Evolutionary conservation across 2,888 invertebrate species (phyloP).

Genomic region (Strigamia crassipes): DNA sequence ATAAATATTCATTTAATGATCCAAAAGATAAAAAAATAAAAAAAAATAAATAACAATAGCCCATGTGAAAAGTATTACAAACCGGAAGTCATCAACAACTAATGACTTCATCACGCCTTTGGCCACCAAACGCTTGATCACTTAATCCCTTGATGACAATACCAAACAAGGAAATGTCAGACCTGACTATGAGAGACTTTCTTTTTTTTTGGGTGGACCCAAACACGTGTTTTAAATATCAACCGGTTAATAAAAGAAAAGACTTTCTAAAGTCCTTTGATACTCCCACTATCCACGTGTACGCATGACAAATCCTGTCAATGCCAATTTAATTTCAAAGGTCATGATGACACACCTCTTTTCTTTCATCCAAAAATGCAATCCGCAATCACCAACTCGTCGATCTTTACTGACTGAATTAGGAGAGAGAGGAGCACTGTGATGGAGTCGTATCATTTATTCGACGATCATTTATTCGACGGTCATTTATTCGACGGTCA

Average conservation of each 20-base stretch:
- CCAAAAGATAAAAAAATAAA: not conserved
- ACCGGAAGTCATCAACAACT: conserved; percentile 3
- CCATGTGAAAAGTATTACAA: not conserved
- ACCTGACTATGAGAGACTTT: not conserved
- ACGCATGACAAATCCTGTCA: not conserved
- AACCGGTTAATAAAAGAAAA: not conserved
- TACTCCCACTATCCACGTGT: not conserved
- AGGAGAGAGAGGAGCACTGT: no score
- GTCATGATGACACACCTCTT: not conserved
- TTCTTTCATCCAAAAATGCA: no score
- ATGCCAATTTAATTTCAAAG: conserved; percentile 1
- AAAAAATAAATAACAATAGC: not conserved
- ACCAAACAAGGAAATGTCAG: conserved; percentile 10
- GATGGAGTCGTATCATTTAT: no score
- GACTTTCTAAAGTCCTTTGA: not conserved
- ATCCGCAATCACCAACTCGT: no score
- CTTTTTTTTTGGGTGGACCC: not conserved
- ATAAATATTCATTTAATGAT: conserved; percentile 39
- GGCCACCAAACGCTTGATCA: not conserved
- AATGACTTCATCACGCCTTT: conserved; percentile 10
- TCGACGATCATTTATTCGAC: no score
- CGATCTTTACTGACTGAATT: no score
- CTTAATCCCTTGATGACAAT: conserved; percentile 10
- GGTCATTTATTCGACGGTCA: no score
- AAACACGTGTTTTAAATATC: conserved; percentile 1